Conservation (phyloP, 2,113 vertebrate genomes). For the Trachemys scripta region DNA sequence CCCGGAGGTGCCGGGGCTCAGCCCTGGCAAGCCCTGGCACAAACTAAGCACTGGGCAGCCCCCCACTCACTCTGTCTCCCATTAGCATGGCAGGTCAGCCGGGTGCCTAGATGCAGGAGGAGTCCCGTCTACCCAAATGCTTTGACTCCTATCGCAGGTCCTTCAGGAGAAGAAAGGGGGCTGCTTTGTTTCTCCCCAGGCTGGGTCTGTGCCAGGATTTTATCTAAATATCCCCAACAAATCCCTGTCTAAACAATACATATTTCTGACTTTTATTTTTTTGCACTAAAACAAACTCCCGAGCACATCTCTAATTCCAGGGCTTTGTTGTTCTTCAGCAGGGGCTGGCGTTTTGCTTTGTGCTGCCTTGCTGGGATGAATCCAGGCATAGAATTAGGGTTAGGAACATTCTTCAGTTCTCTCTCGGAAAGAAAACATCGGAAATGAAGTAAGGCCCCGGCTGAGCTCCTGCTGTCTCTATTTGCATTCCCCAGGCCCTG, state of each 20-base stretch:
- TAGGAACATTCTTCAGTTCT: neutral
- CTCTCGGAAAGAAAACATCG: neutral
- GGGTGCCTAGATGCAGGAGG: fast-evolving
- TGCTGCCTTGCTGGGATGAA: neutral
- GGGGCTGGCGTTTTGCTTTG: conserved; percentile 31
- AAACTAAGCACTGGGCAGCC: neutral
- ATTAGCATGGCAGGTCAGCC: neutral
- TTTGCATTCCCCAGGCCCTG: neutral
- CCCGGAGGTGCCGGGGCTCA: too few relatives aligned
- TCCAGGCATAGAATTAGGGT: neutral
- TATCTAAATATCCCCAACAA: conserved; percentile 66
- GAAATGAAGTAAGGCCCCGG: neutral
- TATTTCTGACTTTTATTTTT: conserved; percentile 71
- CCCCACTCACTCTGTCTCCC: neutral
- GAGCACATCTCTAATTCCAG: conserved; percentile 63
- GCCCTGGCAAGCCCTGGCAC: too few relatives aligned
- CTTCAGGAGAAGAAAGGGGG: neutral
- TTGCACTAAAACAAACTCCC: conserved; percentile 66
- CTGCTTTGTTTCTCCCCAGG: neutral
- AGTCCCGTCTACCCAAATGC: neutral
- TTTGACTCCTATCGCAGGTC: neutral
- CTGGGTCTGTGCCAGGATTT: conserved; percentile 62
- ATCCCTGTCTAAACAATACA: conserved; percentile 71
- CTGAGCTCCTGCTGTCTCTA: neutral
- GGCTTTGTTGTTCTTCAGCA: conserved; percentile 63